Percentiles rank a stretch among this genome's conserved stretches.
Conservation (phyloP, 2,113 vertebrate genomes). For the human region DNA sequence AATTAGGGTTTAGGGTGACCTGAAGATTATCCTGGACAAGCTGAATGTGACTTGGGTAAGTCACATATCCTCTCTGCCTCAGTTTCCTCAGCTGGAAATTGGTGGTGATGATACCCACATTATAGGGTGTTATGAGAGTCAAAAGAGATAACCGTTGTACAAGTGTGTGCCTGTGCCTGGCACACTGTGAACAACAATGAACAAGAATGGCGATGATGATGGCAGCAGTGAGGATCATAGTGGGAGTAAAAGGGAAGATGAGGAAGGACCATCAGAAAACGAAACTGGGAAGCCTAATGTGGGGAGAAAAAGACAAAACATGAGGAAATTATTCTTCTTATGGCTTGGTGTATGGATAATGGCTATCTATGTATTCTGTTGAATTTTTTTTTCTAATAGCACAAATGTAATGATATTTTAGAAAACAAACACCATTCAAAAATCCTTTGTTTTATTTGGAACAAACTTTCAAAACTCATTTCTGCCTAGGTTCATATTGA, state of each 20-base stretch:
- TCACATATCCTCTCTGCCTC: not conserved
- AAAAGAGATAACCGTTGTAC: not conserved
- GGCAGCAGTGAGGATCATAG: not conserved
- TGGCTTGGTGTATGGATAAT: not conserved
- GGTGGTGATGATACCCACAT: not conserved
- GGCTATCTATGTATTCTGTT: not conserved
- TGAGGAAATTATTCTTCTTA: not conserved
- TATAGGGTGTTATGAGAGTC: not conserved
- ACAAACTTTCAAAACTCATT: not conserved
- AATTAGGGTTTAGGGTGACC: not conserved
- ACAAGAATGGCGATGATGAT: not conserved
- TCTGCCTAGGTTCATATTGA: not conserved
- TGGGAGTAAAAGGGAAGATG: not conserved
- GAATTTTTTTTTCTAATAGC: not conserved
- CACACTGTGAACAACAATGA: not conserved
- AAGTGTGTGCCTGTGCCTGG: not conserved
- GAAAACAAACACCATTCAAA: not conserved
- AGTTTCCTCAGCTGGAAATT: not conserved
- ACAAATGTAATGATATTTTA: not conserved
- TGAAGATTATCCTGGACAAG: not conserved
- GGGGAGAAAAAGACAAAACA: not conserved
- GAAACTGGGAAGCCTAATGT: not conserved
- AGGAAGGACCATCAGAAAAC: not conserved
- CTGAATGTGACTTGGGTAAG: not conserved
- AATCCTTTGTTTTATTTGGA: not conserved